Conservation (phyloP, 1,140 invertebrate species). For the Tetramorium alpestre region DNA sequence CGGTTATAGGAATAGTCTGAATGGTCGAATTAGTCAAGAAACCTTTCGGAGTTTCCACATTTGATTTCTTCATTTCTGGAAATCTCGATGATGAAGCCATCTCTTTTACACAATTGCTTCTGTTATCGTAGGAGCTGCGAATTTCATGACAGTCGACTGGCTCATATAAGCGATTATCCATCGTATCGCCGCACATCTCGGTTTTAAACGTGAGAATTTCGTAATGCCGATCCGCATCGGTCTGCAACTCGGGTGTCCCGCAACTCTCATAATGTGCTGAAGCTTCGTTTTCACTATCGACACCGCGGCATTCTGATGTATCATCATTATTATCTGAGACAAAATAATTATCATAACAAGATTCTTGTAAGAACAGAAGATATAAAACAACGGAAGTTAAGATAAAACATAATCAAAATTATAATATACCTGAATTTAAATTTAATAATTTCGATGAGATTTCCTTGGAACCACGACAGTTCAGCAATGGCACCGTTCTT, state of each 20-base stretch:
- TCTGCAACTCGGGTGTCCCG: constrained; percentile 18
- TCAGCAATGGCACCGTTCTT: neutral
- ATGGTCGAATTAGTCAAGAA: constrained; percentile 31
- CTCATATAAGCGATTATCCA: constrained; percentile 21
- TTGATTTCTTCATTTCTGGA: neutral
- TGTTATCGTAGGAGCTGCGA: neutral
- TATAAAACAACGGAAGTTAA: neutral
- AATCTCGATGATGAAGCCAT: neutral
- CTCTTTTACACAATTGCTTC: neutral
- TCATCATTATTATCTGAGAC: neutral
- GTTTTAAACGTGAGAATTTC: constrained; percentile 43
- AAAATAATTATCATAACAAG: neutral
- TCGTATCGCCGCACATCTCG: constrained; percentile 18
- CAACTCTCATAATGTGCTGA: constrained; percentile 34
- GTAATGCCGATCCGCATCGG: constrained; percentile 36
- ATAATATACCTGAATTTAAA: constrained; percentile 31
- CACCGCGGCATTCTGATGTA: neutral
- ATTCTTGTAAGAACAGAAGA: neutral
- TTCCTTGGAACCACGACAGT: neutral
- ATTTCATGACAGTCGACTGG: constrained; percentile 11
- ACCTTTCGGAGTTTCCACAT: neutral
- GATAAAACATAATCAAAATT: neutral
- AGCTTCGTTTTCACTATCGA: constrained; percentile 3
- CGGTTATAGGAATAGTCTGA: constrained; percentile 55
- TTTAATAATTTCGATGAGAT: constrained; percentile 11